These are phyloP conservation scores for Hydractinia symbiolongicarpus DNA, from an alignment of 30 jellyfish, hydroid and myxozoan genomes.

Conservation along the genomic window DNA sequence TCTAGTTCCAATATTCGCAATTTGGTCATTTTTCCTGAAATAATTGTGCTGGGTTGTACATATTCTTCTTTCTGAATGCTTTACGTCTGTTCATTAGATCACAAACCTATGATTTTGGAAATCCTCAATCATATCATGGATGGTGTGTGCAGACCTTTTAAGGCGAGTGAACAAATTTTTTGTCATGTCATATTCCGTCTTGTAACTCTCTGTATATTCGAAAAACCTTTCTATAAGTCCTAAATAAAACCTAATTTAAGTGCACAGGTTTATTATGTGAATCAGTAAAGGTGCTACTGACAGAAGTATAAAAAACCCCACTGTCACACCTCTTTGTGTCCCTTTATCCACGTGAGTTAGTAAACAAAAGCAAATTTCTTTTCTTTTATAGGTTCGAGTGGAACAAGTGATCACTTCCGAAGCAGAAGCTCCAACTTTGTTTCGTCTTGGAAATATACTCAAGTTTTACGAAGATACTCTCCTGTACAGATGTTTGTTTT, in stretches of 20 bases:
- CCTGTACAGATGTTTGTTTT: constrained; percentile 29
- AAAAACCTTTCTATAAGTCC: no score
- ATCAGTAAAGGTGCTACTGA: no score
- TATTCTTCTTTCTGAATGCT: background rate
- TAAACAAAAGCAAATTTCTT: background rate
- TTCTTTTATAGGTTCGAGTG: constrained; percentile 68
- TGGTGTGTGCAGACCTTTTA: constrained; percentile 91
- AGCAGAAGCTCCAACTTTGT: constrained; percentile 72
- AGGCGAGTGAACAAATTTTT: constrained; percentile 34
- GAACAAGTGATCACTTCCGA: constrained; percentile 93
- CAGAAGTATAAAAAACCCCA: no score
- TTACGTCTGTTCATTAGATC: constrained; percentile 29
- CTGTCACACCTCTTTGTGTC: background rate
- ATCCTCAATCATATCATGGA: constrained; percentile 75
- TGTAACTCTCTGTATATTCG: no score
- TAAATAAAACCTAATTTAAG: no score
- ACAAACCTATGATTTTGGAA: constrained; percentile 44
- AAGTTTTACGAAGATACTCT: constrained; percentile 63
- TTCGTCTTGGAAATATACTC: constrained; percentile 67
- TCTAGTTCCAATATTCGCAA: no score
- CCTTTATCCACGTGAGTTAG: background rate
- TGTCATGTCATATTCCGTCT: no score
- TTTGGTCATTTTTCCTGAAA: no score
- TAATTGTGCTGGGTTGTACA: no score
- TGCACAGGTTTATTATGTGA: no score